Evolutionary conservation across 2,797 vertebrate genomes (phyloP).

Genomic region (Mallotus villosus): DNA sequence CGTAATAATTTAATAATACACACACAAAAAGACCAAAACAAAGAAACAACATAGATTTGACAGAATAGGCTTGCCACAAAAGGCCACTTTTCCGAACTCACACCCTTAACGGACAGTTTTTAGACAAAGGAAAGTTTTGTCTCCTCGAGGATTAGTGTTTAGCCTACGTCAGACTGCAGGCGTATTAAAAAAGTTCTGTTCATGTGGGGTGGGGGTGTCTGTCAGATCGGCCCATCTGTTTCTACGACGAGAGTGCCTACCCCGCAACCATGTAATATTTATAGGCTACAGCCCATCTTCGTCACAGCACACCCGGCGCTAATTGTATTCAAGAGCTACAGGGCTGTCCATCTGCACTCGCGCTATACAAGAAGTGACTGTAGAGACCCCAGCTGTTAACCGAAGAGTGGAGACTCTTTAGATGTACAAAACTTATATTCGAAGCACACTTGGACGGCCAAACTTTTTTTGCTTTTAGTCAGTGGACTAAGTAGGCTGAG

Average conservation of each 20-base stretch:
- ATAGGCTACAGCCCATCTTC: conserved; percentile 76
- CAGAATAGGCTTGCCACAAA: not conserved
- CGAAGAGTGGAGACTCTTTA: conserved; percentile 79
- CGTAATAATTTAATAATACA: too few relatives aligned
- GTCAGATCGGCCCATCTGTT: conserved; percentile 87
- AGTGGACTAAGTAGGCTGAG: too few relatives aligned
- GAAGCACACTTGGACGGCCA: too few relatives aligned
- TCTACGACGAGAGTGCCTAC: conserved; percentile 17
- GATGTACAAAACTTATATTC: conserved; percentile 73
- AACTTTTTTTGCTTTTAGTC: too few relatives aligned
- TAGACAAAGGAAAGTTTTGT: conserved; percentile 74
- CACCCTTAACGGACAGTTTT: conserved; percentile 44
- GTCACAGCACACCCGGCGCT: conserved; percentile 77
- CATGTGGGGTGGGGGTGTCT: conserved; percentile 26
- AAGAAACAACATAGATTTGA: not conserved
- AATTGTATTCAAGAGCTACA: conserved; percentile 86
- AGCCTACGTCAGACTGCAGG: conserved; percentile 66
- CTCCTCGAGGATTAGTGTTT: conserved; percentile 61
- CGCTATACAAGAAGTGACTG: conserved; percentile 70
- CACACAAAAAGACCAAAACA: not conserved
- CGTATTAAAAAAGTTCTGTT: conserved; percentile 72
- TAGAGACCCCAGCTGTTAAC: conserved; percentile 83
- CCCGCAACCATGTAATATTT: conserved; percentile 87
- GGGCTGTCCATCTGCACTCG: conserved; percentile 78
- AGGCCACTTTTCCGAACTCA: conserved; percentile 16